phyloP scores from a whole-genome alignment of 1,140 invertebrate species.

The Drosophila nikananu region DNA sequence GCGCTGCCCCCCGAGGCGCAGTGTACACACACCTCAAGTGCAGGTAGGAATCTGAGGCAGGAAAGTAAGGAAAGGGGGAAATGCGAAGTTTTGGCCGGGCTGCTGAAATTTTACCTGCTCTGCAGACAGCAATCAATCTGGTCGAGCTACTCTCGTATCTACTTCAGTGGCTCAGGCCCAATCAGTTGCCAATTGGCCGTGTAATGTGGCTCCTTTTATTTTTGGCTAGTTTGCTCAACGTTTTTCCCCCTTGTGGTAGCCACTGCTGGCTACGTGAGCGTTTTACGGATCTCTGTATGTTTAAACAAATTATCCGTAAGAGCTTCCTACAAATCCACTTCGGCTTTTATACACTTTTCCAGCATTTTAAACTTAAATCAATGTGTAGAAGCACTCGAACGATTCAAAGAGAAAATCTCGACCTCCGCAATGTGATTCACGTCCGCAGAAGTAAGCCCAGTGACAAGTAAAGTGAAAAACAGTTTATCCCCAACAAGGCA shows the following conservation, averaged over 20 bases:
- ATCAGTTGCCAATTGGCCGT: slow-evolving; percentile 64
- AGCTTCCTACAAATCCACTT: neutral
- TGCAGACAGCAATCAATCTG: slow-evolving; percentile 49
- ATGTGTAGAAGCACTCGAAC: neutral
- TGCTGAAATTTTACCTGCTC: slow-evolving; percentile 22
- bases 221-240: slow-evolving; percentile 37
- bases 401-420: slow-evolving; percentile 4
- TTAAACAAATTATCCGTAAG: slow-evolving; percentile 22
- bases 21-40: slow-evolving; percentile 15
- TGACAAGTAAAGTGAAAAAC: slow-evolving; percentile 11
- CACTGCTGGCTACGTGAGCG: slow-evolving; percentile 43
- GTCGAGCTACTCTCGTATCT: slow-evolving; percentile 24
- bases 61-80: neutral
- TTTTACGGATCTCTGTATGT: slow-evolving; percentile 40
- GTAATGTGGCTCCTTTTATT: slow-evolving; percentile 52
- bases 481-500: slow-evolving; percentile 26
- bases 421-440: neutral
- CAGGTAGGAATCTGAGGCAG: slow-evolving; percentile 20
- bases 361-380: slow-evolving; percentile 27
- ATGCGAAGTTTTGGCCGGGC: neutral
- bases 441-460: neutral
- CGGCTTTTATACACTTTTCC: slow-evolving; percentile 27
- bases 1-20: slow-evolving; percentile 23
- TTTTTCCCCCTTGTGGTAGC: slow-evolving; percentile 18
- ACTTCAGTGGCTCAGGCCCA: slow-evolving; percentile 39